These are phyloP conservation scores for Oryctes rhinoceros DNA, from an alignment of 1,140 invertebrate genomes.

Conservation along the genomic window DNA sequence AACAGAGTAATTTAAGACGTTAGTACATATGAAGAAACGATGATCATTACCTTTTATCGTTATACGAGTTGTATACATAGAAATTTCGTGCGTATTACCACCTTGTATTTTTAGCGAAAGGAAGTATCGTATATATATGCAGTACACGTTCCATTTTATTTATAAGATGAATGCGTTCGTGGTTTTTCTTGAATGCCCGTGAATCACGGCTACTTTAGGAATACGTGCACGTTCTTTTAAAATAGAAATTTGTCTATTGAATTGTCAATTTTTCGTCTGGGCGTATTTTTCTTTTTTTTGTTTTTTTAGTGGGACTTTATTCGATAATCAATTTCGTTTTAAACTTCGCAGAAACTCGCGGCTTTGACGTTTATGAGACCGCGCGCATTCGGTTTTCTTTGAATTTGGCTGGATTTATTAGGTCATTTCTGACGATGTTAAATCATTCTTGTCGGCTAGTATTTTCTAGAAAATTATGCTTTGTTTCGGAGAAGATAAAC, in stretches of 20 bases:
- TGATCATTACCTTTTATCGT: neutral
- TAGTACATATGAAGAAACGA: neutral
- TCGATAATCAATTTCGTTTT: no score
- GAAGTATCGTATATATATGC: constrained; percentile 29
- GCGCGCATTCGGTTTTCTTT: neutral
- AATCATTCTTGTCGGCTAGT: neutral
- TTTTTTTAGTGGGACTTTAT: no score
- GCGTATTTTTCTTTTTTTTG: neutral
- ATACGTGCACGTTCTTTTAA: neutral
- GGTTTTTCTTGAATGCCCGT: constrained; percentile 18
- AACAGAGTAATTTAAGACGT: neutral
- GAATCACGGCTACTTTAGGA: constrained; percentile 21
- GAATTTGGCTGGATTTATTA: neutral
- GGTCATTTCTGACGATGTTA: neutral
- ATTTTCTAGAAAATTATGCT: no score
- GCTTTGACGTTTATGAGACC: neutral
- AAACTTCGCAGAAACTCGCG: neutral
- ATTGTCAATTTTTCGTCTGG: neutral
- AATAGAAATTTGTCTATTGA: constrained; percentile 20
- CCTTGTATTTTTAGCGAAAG: constrained; percentile 26
- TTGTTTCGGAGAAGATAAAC: no score
- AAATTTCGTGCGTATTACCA: constrained; percentile 23
- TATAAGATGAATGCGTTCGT: constrained; percentile 25
- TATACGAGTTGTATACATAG: constrained; percentile 7
- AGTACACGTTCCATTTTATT: constrained; percentile 24